Conservation (phyloP, 1,140 invertebrate species). For the Apis dorsata region DNA sequence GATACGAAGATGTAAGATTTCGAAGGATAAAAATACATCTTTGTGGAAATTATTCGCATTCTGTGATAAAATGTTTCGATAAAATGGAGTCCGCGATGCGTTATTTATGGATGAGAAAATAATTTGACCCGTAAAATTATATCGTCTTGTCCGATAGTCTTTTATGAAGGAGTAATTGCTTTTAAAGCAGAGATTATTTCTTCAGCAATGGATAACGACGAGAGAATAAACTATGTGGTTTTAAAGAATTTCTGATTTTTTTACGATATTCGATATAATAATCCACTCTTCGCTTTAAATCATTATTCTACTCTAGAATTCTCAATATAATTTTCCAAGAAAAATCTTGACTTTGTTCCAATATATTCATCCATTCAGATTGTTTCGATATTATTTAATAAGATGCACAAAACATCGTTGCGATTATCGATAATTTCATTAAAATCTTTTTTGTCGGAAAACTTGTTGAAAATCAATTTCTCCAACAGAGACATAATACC, state of each 20-base stretch:
- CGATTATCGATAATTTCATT: too few species aligned
- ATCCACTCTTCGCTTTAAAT: too few species aligned
- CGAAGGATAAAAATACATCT: not conserved
- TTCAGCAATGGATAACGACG: not conserved
- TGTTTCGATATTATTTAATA: too few species aligned
- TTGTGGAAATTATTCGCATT: not conserved
- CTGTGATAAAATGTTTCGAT: constrained; percentile 2
- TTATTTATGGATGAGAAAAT: not conserved
- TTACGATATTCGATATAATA: not conserved
- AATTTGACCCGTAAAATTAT: not conserved
- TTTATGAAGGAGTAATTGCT: not conserved
- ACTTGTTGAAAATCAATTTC: too few species aligned
- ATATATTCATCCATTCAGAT: too few species aligned
- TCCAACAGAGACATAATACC: too few species aligned
- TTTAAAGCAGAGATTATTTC: not conserved
- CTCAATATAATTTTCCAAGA: too few species aligned
- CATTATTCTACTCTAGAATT: too few species aligned
- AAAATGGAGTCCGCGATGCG: not conserved
- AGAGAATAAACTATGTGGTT: not conserved
- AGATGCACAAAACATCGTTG: too few species aligned
- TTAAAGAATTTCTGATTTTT: not conserved
- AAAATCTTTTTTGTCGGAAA: too few species aligned
- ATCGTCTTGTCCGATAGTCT: not conserved
- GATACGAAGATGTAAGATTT: not conserved
- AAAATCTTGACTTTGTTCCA: too few species aligned